Base-by-base conservation (phyloP, 2,113 vertebrate species). In the Tragelaphus imberbis region DNA sequence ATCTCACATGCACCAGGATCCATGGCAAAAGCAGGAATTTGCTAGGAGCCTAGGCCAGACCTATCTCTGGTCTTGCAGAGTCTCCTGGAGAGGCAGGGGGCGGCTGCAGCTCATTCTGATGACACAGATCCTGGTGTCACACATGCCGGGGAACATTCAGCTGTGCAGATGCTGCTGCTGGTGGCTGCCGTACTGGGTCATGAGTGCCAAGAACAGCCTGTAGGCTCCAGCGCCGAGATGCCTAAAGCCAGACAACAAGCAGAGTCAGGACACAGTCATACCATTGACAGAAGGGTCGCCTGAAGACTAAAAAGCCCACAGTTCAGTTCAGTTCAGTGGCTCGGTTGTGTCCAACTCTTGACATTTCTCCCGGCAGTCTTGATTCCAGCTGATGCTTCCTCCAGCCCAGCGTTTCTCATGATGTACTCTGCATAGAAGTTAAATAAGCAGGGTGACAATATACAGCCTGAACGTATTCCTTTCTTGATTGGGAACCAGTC, bases 131-230 rank as follows among this genome's bases (percentile, higher is more conserved):
- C 44, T 5, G 44, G 44, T 9, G 44, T 6, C 77, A 19, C 7
- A 3, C 44, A 80, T 3, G 19, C 27, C 15, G 7, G 77, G 25
- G 44, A 49, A 28, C 77, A 8, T 10, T 30, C 14, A 28, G 0
- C 77, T 47, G 44, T 49, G 44, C 27, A 15, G 9, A 10, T 49
- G 75, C 44, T 79, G 44, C 44, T 49, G 68, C 8, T 71, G 68
- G 4, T 23, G n/a, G 8, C 1, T 40, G 77, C 77, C 7, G 9
- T 5, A 2, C 4, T 16, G 75, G 13, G 7, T 28, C 25, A 8
- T 15, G 16, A 9, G 44, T 49, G 23, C 40, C 40, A 44, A 44
- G 71, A 44, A 28, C 23, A 28, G 12, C 75, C 75, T 9, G 40
- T 47, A 47, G 71, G 40, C 13, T 47, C 40, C 40, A 47, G 40